A percentile compares a stretch with the other conserved stretches of the same genome.
Evolutionary conservation across 2,888 invertebrate species (phyloP).

Genomic region (Panzeria rudis): DNA sequence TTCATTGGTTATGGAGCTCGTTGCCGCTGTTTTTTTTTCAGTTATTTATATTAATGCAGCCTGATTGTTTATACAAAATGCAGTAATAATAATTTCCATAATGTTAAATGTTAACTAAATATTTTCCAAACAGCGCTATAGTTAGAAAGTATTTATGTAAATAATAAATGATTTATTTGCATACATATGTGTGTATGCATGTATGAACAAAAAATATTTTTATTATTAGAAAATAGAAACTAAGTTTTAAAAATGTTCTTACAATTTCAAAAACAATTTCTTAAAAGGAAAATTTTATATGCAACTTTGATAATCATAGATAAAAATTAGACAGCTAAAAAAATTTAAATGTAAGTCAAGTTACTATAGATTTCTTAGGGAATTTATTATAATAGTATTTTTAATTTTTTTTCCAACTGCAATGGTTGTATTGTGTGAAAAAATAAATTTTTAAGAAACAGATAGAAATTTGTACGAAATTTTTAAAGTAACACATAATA

Average conservation of each 20-base stretch:
- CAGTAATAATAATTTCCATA: conserved; percentile 71
- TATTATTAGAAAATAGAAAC: not conserved
- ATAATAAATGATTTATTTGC: conserved; percentile 51
- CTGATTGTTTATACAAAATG: conserved; percentile 65
- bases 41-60: conserved; percentile 39
- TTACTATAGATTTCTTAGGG: no score
- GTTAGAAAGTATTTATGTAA: conserved; percentile 65
- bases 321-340: not conserved
- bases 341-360: not conserved
- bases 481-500: no score
- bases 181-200: not conserved
- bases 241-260: not conserved
- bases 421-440: no score
- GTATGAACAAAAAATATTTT: not conserved
- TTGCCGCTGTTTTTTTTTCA: not conserved
- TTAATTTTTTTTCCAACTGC: no score
- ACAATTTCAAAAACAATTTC: not conserved
- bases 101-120: conserved; percentile 70
- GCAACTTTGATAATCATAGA: not conserved
- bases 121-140: conserved; percentile 45
- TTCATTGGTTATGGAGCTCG: conserved; percentile 20
- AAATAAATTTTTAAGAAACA: no score
- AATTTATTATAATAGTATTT: not conserved
- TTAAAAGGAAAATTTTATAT: not conserved
- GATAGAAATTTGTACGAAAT: no score